phyloP scores from a whole-genome alignment of 1,140 invertebrate species.

The Micrasema longulum region DNA sequence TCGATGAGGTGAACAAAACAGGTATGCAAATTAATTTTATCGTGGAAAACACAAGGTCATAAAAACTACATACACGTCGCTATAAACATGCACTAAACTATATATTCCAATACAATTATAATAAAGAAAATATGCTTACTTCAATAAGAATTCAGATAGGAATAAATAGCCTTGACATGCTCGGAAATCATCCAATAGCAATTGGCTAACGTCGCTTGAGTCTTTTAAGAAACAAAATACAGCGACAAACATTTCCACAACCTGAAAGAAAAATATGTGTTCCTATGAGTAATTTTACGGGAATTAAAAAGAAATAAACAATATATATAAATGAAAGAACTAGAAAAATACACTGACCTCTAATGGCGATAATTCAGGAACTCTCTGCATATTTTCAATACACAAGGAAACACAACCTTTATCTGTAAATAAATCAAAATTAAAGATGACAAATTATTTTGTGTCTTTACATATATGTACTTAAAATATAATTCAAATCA shows the following conservation, averaged over 20 bases:
- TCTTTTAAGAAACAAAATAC: constrained; percentile 98
- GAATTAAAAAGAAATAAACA: not conserved
- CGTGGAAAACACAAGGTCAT: not conserved
- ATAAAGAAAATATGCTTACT: constrained; percentile 76
- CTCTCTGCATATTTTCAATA: constrained; percentile 96
- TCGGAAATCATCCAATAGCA: constrained; percentile 94
- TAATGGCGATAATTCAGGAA: constrained; percentile 90
- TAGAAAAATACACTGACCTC: constrained; percentile 69
- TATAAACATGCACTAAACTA: not conserved
- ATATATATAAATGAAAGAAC: not conserved
- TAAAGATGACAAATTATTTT: too few relatives aligned
- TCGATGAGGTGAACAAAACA: constrained; percentile 11
- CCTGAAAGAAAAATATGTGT: constrained; percentile 58
- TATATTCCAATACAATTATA: constrained; percentile 23
- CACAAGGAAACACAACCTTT: constrained; percentile 95
- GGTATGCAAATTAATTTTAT: constrained; percentile 35
- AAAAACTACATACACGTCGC: not conserved
- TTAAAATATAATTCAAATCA: too few relatives aligned
- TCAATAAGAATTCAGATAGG: constrained; percentile 93
- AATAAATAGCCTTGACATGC: constrained; percentile 95
- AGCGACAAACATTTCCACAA: constrained; percentile 98
- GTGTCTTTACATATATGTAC: too few relatives aligned
- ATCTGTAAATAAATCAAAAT: constrained; percentile 68
- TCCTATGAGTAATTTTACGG: not conserved
- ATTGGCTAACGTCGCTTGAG: constrained; percentile 96